These are phyloP conservation scores for Tachina fera DNA, from an alignment of 2,888 invertebrate species.

Conservation along the genomic window DNA sequence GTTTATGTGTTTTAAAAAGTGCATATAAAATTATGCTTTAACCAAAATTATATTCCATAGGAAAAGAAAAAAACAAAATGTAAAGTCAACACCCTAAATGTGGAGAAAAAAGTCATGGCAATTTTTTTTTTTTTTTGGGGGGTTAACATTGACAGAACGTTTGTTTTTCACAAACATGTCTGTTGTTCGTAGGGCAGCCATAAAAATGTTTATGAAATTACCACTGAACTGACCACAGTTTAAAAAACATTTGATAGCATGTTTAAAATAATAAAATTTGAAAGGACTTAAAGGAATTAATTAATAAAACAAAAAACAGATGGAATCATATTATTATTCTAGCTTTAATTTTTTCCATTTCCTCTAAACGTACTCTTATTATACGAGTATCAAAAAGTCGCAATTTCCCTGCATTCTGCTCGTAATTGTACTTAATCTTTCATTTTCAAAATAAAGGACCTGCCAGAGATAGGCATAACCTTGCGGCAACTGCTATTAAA, in stretches of 20 bases:
- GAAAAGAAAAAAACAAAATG: constrained; percentile 27
- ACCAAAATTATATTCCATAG: constrained; percentile 14
- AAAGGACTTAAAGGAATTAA: constrained; percentile 7
- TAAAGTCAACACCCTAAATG: constrained; percentile 58
- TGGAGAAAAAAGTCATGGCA: constrained; percentile 15
- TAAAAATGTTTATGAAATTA: constrained; percentile 64
- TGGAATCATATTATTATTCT: too few relatives aligned
- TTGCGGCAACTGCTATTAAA: too few relatives aligned
- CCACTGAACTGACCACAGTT: constrained; percentile 65
- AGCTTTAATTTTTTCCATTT: too few relatives aligned
- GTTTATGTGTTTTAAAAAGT: constrained; percentile 56
- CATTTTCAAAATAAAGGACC: too few relatives aligned
- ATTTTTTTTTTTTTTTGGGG: constrained; percentile 21
- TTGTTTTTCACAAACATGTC: constrained; percentile 31
- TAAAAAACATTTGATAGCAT: constrained; percentile 46
- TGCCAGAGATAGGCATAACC: too few relatives aligned
- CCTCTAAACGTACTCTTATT: too few relatives aligned
- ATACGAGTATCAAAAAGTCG: too few relatives aligned
- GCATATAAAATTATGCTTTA: constrained; percentile 39
- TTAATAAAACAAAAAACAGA: neutral
- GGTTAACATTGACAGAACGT: constrained; percentile 14
- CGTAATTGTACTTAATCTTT: too few relatives aligned
- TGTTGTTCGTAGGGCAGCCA: constrained; percentile 50
- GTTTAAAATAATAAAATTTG: constrained; percentile 15
- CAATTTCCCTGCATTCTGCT: too few relatives aligned